A percentile compares a stretch with the other conserved stretches of the same genome.
These are phyloP conservation scores for Cygnus olor DNA, from an alignment of 2,797 vertebrate species.

Conservation along the genomic window DNA sequence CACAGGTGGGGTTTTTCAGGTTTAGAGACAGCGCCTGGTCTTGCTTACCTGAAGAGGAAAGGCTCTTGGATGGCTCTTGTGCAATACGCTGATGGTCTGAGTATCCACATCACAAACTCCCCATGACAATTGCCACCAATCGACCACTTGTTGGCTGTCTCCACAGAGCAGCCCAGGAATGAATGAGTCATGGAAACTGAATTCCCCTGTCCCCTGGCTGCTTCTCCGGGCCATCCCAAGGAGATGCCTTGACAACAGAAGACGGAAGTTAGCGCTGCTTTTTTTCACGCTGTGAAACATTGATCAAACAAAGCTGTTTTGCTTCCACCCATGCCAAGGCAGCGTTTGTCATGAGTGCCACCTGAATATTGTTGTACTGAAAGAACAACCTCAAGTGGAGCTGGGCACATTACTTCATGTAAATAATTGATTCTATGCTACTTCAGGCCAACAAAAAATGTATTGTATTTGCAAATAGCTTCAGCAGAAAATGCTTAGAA, in stretches of 20 bases:
- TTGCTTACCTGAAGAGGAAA: not conserved
- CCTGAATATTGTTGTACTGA: not conserved
- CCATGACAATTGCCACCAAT: slow-evolving; percentile 57
- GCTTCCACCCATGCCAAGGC: not conserved
- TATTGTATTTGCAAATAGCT: not conserved
- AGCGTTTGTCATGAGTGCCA: not conserved
- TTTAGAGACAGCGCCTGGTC: not conserved
- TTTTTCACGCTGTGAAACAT: not conserved
- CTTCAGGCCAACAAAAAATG: not conserved
- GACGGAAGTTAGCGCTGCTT: not conserved
- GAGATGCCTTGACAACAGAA: not conserved
- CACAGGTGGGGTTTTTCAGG: not conserved
- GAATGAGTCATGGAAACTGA: slow-evolving; percentile 40
- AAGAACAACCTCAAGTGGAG: not conserved
- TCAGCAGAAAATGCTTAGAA: not conserved
- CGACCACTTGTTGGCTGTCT: slow-evolving; percentile 39
- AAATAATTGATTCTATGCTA: not conserved
- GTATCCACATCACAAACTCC: not conserved
- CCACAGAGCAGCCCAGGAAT: not conserved
- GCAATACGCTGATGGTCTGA: slow-evolving; percentile 54
- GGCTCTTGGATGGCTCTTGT: not conserved
- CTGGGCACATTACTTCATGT: not conserved
- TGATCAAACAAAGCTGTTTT: not conserved
- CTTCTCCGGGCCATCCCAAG: not conserved
- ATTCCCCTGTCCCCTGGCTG: slow-evolving; percentile 4